Evolutionary conservation across 2,888 invertebrate genomes (phyloP).

Genomic region (Rhimphoctona megacephalus): DNA sequence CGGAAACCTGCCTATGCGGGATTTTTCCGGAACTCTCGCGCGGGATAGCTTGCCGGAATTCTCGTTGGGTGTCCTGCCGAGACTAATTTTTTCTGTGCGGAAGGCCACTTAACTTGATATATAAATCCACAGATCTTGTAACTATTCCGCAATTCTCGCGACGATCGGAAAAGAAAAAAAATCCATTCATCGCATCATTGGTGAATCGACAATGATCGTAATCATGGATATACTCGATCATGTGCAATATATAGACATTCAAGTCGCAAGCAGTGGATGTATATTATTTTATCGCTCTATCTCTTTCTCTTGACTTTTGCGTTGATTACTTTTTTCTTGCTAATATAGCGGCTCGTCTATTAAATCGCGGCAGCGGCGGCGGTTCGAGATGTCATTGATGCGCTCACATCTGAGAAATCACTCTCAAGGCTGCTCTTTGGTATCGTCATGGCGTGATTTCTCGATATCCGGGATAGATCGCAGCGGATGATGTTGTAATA

Average conservation of each 20-base stretch:
- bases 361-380: neutral
- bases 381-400: slow-evolving; percentile 59
- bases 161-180: slow-evolving; percentile 13
- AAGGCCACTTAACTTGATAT: neutral
- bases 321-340: slow-evolving; percentile 63
- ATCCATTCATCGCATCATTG: slow-evolving; percentile 20
- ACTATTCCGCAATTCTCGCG: neutral
- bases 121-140: neutral
- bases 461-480: slow-evolving; percentile 57
- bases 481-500: neutral
- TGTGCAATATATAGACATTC: neutral
- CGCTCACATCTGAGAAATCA: slow-evolving; percentile 40
- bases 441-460: slow-evolving; percentile 44
- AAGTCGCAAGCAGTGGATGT: slow-evolving; percentile 11
- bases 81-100: too few relatives aligned
- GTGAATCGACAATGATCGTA: slow-evolving; percentile 51
- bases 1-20: too few relatives aligned
- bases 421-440: slow-evolving; percentile 51
- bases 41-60: too few relatives aligned
- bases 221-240: slow-evolving; percentile 37
- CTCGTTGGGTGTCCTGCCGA: too few relatives aligned
- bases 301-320: slow-evolving; percentile 43
- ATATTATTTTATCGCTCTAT: neutral
- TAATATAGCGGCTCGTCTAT: slow-evolving; percentile 49
- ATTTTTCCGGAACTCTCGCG: too few relatives aligned